Base-by-base conservation (phyloP, 2,797 vertebrate species). In the Anabas testudineus region DNA sequence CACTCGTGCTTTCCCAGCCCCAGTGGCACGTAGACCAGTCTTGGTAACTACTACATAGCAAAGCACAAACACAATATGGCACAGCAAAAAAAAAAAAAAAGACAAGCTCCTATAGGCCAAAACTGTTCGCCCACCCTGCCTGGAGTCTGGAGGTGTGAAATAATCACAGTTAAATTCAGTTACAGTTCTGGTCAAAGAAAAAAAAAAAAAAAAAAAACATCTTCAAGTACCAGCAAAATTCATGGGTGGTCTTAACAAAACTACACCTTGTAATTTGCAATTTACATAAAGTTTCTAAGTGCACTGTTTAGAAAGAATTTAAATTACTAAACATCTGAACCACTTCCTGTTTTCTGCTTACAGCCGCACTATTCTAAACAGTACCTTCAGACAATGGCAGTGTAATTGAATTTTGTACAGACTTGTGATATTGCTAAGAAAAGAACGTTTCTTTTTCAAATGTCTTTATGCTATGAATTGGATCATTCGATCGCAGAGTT, bases 1-100 rank as follows among this genome's bases (percentile, higher is more conserved):
- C 67, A 39, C 79, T 63, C 69, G 24, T 46, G 55, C 61, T 78
- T 84, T 82, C 80, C 52, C 10, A 28, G 68, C 79, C 73, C 83
- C 75, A 70, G 43, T 76, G 85, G 51, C 60, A 66, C 64, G 14
- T 37, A 54, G 62, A 83, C 54, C 78, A 74, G 71, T 54, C 34
- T 74, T 5, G 47, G 67, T 79, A 84, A 67, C 73, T 28, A 45
- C 74, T 46, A 62, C 65, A 63, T 41, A 59, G 77, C 67, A 47
- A n/a, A 49, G 58, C 64, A 16, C 46, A 42, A 63, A 48, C 70
- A 57, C 52, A 60, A 71, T 37, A 15, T 71, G 75, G 74, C 62
- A 57, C 68, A 48, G 64, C 47, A 14, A 68, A 66, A 78, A 53
- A 57, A 82, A 47, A 14, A 68, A 66, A 78, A 53, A 57, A 82